Evolutionary conservation across 2,888 invertebrate species (phyloP).

Genomic region (Drosophila mimetica): DNA sequence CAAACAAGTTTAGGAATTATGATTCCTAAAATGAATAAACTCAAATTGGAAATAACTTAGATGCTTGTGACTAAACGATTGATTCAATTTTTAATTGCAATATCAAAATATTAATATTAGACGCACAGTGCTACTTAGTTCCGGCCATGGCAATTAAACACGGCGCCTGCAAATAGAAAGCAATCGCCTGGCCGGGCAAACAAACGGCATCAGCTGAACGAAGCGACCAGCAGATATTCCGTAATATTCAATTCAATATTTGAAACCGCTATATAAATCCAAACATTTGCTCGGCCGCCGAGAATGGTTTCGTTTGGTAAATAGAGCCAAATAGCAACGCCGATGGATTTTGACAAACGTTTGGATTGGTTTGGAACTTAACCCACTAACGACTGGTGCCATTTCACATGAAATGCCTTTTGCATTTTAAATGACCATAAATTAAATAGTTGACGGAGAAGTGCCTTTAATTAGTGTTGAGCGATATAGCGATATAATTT

Average conservation of each 20-base stretch:
- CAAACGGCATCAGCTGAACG: constrained; percentile 41
- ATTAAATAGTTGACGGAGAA: neutral
- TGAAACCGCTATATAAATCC: constrained; percentile 83
- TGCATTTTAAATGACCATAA: neutral
- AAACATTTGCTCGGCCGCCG: constrained; percentile 73
- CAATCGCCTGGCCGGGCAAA: constrained; percentile 30
- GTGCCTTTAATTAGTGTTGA: neutral
- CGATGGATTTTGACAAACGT: constrained; percentile 48
- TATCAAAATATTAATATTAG: too few species aligned
- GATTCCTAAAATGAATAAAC: too few species aligned
- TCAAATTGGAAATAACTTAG: too few species aligned
- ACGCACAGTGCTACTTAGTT: constrained; percentile 5
- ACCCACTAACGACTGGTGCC: constrained; percentile 6
- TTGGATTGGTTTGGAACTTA: constrained; percentile 18
- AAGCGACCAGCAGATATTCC: constrained; percentile 34
- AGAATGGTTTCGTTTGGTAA: constrained; percentile 59
- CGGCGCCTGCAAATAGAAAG: constrained; percentile 10
- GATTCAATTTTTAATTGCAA: too few species aligned
- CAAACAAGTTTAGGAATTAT: too few species aligned
- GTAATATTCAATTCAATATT: constrained; percentile 74
- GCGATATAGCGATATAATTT: neutral
- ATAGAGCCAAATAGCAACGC: constrained; percentile 34
- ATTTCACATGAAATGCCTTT: constrained; percentile 7
- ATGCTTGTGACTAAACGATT: too few species aligned
- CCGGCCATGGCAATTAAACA: constrained; percentile 32